Conservation (phyloP, 2,113 vertebrate genomes). For the Gavia stellata region DNA sequence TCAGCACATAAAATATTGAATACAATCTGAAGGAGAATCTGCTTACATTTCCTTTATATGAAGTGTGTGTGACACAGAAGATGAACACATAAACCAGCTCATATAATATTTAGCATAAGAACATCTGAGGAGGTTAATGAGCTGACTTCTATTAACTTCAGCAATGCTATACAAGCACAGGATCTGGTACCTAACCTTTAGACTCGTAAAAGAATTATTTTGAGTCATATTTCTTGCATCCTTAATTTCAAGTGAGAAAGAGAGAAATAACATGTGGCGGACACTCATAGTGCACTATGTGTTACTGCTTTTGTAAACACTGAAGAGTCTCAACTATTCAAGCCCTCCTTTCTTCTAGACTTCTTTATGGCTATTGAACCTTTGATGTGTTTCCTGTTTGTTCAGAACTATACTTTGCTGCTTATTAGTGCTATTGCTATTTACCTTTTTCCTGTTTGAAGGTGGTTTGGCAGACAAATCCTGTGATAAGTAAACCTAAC, state of each 20-base stretch:
- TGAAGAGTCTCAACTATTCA: background rate
- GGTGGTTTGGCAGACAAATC: background rate
- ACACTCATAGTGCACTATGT: background rate
- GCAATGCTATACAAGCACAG: background rate
- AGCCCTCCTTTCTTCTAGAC: background rate
- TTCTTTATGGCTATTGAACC: background rate
- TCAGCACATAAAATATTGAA: background rate
- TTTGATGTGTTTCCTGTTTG: background rate
- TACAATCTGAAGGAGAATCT: background rate
- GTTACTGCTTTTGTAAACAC: background rate
- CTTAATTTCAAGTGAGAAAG: background rate
- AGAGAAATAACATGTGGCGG: background rate
- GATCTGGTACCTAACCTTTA: background rate
- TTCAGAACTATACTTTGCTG: background rate
- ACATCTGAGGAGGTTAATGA: background rate
- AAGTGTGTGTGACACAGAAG: background rate
- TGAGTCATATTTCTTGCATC: background rate
- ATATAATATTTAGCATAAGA: background rate
- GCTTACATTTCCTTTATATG: background rate
- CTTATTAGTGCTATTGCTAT: background rate
- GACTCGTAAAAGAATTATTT: background rate
- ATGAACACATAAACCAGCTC: background rate
- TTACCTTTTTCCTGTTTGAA: background rate
- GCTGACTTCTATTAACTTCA: background rate
- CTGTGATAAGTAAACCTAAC: background rate